phyloP scores from a whole-genome alignment of 2,888 invertebrate genomes.

The Serrognathus titanus region DNA sequence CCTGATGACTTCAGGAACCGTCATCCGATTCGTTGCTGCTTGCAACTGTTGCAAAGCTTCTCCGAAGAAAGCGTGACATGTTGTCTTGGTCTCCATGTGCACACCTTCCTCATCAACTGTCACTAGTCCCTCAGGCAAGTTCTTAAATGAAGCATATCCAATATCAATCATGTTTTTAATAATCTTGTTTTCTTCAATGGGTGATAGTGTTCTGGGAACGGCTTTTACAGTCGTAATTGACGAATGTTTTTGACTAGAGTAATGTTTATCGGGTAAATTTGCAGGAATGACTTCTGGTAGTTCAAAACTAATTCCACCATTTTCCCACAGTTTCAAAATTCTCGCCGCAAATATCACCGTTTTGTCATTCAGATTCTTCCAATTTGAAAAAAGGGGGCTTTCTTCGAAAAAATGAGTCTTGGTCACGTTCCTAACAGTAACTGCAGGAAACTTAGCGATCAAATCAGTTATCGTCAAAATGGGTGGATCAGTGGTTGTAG shows the following conservation, averaged over 20 bases:
- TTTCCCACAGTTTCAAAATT: constrained; percentile 54
- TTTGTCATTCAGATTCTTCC: constrained; percentile 50
- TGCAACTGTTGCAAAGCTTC: constrained; percentile 40
- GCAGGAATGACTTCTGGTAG: constrained; percentile 19
- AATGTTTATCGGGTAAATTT: background rate
- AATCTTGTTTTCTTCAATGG: constrained; percentile 12
- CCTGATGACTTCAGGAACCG: constrained; percentile 30
- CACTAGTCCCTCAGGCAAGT: constrained; percentile 37
- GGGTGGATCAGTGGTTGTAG: constrained; percentile 1
- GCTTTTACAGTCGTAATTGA: background rate
- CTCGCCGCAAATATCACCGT: constrained; percentile 54
- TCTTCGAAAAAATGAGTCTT: constrained; percentile 50
- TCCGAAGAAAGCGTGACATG: constrained; percentile 48
- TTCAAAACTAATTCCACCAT: constrained; percentile 52
- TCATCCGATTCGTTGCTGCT: constrained; percentile 24
- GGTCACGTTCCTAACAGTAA: constrained; percentile 48
- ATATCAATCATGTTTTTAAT: constrained; percentile 21
- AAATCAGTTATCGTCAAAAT: constrained; percentile 33
- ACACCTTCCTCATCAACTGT: constrained; percentile 44
- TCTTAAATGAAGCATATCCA: constrained; percentile 30
- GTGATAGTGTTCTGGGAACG: background rate
- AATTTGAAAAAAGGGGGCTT: constrained; percentile 52
- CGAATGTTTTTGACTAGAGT: background rate
- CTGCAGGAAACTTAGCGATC: constrained; percentile 45
- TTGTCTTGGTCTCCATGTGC: constrained; percentile 46